A percentile compares a stretch with the other conserved stretches of the same genome.
phyloP scores from a whole-genome alignment of 2,888 invertebrate genomes.

The Myopa testacea region DNA sequence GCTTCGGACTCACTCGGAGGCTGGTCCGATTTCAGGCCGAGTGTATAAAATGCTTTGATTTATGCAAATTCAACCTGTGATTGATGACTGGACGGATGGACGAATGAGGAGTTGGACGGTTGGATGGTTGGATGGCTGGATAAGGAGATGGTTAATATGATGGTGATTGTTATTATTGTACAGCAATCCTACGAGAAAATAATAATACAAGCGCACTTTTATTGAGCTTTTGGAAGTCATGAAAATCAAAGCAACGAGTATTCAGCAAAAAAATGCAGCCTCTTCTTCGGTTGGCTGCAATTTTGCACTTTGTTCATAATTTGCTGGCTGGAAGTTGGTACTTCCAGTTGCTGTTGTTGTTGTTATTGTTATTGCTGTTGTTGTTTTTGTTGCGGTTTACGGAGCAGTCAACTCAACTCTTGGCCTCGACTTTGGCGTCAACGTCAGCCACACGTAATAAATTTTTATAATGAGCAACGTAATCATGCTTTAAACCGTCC shows the following conservation, averaged over 20 bases:
- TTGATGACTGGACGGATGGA: neutral
- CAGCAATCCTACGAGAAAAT: neutral
- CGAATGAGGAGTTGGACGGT: neutral
- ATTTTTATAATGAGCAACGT: constrained; percentile 33
- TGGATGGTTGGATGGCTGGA: neutral
- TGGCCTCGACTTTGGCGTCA: constrained; percentile 30
- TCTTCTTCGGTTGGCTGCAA: too few relatives aligned
- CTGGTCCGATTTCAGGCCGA: neutral
- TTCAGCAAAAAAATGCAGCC: too few relatives aligned
- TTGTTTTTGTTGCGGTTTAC: neutral
- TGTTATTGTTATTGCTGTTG: neutral
- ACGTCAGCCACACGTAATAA: constrained; percentile 33
- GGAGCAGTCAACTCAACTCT: neutral
- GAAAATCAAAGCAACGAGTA: too few relatives aligned
- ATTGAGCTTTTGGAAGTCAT: neutral
- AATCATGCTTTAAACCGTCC: constrained; percentile 3
- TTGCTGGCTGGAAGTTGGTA: too few relatives aligned
- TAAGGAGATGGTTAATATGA: neutral
- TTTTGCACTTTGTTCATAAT: too few relatives aligned
- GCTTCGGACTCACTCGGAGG: neutral
- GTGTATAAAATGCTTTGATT: neutral
- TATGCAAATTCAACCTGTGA: constrained; percentile 6
- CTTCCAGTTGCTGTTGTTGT: too few relatives aligned
- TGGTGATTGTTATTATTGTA: neutral
- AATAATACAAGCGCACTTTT: neutral